Evolutionary conservation across 2,888 invertebrate genomes (phyloP), one percentile per base, ranked within the genome.

Genomic region (Bellardia bayeri): DNA sequence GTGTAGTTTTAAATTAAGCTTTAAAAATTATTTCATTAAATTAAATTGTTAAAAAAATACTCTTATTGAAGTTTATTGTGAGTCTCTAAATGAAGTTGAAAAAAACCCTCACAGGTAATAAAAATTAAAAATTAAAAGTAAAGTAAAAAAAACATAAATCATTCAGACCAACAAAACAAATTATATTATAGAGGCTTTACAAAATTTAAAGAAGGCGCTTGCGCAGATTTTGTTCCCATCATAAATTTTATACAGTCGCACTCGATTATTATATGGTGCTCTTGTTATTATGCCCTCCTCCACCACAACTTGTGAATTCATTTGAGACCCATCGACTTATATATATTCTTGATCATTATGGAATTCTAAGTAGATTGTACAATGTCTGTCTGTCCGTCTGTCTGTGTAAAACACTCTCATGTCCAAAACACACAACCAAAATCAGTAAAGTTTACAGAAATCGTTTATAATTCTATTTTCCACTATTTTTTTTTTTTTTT

Each of bases 21-120:
- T 74, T 42, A 61, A 80, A 81, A 63, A 74, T 79, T 61, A 40
- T 68, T 66, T 69, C 74, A 74, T 74, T 82, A 66, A 82, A 76
- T 23, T 78, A 40, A 74, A 71, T 86, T 82, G 72, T 82, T 74
- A 33, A 72, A 40, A 81, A 76, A n/a, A 69, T 0, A 81, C 51
- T 49, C 64, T 66, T 75, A 56, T 51, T 71, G 45, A 61, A 74
- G 58, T 13, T 71, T 74, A 9, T 74, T 72, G 40, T 30, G n/a
- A 58, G 6, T 51, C 33, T 56, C n/a, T 16, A 16, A 66, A 64
- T 37, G 37, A 33, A 45, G n/a, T 3, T 16, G 8, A 51, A 30
- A 40, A 74, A 78, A 63, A 64, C 51, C 63, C 51, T 61, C 56
- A 23, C 7, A 54, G 37, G 6, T 45, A 69, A 69, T 75, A 78